Evolutionary conservation across 1,140 invertebrate species (phyloP).

Genomic region (Oncopeltus fasciatus): DNA sequence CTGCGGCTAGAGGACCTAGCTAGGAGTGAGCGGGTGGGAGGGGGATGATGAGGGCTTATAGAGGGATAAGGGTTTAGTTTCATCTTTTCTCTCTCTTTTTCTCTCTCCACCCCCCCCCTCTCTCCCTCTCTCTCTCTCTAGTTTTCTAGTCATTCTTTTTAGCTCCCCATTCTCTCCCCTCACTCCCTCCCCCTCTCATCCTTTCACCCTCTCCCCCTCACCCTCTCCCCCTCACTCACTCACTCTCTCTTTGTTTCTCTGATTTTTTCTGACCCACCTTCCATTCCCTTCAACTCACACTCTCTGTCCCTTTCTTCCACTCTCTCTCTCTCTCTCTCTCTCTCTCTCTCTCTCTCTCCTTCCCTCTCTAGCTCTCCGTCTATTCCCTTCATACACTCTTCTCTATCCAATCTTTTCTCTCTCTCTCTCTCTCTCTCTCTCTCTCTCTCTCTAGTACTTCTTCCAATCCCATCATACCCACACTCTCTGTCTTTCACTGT

Average conservation of each 20-base stretch:
- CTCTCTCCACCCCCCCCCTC: neutral
- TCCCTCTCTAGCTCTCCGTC: neutral
- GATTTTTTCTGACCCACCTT: neutral
- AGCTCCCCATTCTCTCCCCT: neutral
- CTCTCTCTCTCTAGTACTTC: neutral
- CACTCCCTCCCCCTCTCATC: neutral
- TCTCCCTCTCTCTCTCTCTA: neutral
- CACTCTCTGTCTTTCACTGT: too few species aligned
- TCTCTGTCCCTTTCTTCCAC: neutral
- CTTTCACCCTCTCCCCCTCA: neutral
- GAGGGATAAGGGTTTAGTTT: too few species aligned
- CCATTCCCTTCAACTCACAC: neutral
- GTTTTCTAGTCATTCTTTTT: neutral
- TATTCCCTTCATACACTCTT: neutral
- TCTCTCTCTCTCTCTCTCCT: neutral
- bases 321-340: neutral
- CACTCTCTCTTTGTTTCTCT: neutral
- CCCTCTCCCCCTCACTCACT: neutral
- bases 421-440: neutral
- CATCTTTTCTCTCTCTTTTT: slow-evolving; percentile 3
- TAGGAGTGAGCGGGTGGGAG: too few species aligned
- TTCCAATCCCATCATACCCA: too few species aligned
- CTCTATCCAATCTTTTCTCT: neutral
- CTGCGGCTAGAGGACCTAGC: too few species aligned
- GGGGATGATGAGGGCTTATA: too few species aligned